phyloP scores from a whole-genome alignment of 2,113 vertebrate species.

The Urocitellus parryii region DNA sequence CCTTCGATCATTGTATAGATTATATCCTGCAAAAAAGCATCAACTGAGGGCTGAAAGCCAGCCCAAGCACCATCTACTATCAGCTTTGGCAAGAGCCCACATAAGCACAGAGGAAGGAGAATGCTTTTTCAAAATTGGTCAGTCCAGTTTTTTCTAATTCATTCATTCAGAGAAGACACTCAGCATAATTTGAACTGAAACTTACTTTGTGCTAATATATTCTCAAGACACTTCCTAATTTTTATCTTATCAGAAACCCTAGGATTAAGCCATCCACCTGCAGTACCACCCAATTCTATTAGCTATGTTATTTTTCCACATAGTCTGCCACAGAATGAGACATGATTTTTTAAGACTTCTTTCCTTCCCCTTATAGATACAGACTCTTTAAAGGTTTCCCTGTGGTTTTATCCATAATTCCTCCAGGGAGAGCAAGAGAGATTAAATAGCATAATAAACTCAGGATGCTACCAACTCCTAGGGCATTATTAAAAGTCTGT shows the following conservation, averaged over 20 bases:
- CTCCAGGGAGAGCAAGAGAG: neutral
- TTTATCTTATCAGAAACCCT: constrained; percentile 32
- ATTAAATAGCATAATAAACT: constrained; percentile 38
- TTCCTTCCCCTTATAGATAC: neutral
- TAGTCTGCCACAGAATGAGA: neutral
- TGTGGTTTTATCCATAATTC: constrained; percentile 24
- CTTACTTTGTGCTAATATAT: neutral
- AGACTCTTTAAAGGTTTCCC: constrained; percentile 40
- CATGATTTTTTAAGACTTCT: constrained; percentile 14
- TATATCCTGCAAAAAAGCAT: neutral
- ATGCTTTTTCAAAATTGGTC: neutral
- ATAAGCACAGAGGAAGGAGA: neutral
- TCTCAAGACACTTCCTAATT: neutral
- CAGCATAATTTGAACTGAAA: neutral
- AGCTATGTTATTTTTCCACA: neutral
- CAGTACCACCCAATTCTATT: neutral
- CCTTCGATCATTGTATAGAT: neutral
- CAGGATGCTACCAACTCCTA: neutral
- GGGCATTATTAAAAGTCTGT: neutral
- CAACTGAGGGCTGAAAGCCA: neutral
- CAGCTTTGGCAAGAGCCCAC: constrained; percentile 18
- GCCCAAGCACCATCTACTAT: neutral
- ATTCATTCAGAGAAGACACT: neutral
- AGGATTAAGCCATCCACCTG: neutral
- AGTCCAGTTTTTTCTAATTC: constrained; percentile 33